These are phyloP conservation scores for Noctua pronuba DNA, from an alignment of 2,888 invertebrate species.

Conservation along the genomic window DNA sequence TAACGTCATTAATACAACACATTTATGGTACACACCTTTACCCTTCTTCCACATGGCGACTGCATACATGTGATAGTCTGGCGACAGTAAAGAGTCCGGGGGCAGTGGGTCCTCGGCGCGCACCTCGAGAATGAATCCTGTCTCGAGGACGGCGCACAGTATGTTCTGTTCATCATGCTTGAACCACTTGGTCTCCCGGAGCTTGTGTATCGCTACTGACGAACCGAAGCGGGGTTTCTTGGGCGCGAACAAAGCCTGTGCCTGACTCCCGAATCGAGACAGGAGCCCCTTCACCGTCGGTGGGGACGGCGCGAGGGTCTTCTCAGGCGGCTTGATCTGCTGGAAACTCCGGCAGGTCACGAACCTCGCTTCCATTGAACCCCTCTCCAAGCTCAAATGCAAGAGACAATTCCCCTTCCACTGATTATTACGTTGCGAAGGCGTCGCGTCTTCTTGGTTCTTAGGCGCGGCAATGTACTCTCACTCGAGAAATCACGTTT, in stretches of 20 bases:
- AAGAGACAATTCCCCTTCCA: slow-evolving; percentile 83
- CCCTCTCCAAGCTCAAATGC: slow-evolving; percentile 82
- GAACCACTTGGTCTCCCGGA: slow-evolving; percentile 94
- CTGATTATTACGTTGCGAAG: slow-evolving; percentile 74
- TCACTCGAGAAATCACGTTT: slow-evolving; percentile 86
- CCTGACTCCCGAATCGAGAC: slow-evolving; percentile 90
- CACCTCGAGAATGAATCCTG: slow-evolving; percentile 93
- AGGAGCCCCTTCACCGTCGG: slow-evolving; percentile 89
- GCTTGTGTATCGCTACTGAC: slow-evolving; percentile 93
- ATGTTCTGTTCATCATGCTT: slow-evolving; percentile 93
- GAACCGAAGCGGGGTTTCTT: slow-evolving; percentile 91
- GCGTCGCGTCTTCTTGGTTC: slow-evolving; percentile 66
- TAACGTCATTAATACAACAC: slow-evolving; percentile 22
- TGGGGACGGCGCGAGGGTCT: slow-evolving; percentile 87
- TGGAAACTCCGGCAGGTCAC: slow-evolving; percentile 90
- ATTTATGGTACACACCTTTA: slow-evolving; percentile 90
- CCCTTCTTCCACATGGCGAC: slow-evolving; percentile 93
- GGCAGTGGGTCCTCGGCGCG: slow-evolving; percentile 88
- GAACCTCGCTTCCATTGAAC: slow-evolving; percentile 91
- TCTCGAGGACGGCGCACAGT: slow-evolving; percentile 93
- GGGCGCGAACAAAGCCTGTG: slow-evolving; percentile 89
- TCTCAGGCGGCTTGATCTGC: slow-evolving; percentile 90
- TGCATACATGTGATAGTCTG: slow-evolving; percentile 92
- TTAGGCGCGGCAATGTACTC: slow-evolving; percentile 80
- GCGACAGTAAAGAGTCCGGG: slow-evolving; percentile 85